phyloP scores from a whole-genome alignment of 2,888 invertebrate genomes.

The Camptogramma bilineatum region DNA sequence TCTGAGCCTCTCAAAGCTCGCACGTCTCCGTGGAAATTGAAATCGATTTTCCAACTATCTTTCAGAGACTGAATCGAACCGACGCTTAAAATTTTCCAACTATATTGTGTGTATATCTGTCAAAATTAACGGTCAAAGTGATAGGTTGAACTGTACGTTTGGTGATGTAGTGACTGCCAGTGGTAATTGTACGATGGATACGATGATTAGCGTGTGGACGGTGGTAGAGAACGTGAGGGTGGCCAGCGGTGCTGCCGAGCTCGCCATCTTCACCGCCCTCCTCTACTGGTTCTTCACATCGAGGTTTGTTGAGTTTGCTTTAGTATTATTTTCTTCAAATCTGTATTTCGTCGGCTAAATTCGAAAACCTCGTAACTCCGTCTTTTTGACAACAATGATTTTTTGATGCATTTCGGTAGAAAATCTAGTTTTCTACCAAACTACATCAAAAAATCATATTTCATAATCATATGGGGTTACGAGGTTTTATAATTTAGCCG shows the following conservation, averaged over 20 bases:
- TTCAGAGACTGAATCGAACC: slow-evolving; percentile 37
- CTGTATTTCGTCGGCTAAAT: no score
- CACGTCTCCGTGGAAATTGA: slow-evolving; percentile 45
- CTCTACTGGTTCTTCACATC: slow-evolving; percentile 87
- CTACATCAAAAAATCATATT: no score
- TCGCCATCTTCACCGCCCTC: slow-evolving; percentile 86
- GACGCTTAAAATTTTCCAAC: slow-evolving; percentile 28
- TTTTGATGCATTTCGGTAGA: no score
- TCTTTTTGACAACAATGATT: no score
- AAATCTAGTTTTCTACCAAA: no score
- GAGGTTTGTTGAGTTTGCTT: slow-evolving; percentile 71
- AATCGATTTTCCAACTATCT: slow-evolving; percentile 35
- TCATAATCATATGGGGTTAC: no score
- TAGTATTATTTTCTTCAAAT: slow-evolving; percentile 1
- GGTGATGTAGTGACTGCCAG: slow-evolving; percentile 72
- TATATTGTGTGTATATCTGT: slow-evolving; percentile 47
- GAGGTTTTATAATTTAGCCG: no score
- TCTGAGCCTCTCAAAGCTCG: slow-evolving; percentile 45
- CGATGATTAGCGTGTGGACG: slow-evolving; percentile 79
- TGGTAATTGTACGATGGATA: slow-evolving; percentile 70
- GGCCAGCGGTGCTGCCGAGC: slow-evolving; percentile 86
- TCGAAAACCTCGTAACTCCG: no score
- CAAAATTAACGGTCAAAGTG: slow-evolving; percentile 65
- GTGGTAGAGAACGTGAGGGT: slow-evolving; percentile 80
- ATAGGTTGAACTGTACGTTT: slow-evolving; percentile 63